phyloP scores from a whole-genome alignment of 2,113 vertebrate species.

The Varanus komodoensis region DNA sequence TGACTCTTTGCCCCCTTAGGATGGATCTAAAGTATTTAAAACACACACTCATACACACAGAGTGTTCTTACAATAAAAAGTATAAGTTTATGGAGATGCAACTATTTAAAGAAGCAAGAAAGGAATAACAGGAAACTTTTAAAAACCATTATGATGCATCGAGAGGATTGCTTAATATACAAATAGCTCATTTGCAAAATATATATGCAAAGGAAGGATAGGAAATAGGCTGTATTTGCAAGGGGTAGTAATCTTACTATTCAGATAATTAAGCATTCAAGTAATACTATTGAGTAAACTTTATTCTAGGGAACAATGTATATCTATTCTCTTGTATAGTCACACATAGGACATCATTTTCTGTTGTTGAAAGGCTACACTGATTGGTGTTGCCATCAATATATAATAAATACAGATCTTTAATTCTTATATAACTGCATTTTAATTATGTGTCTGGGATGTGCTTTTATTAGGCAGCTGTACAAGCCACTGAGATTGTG shows the following conservation, averaged over 20 bases:
- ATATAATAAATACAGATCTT: constrained; percentile 21
- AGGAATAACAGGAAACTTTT: not conserved
- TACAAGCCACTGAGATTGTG: constrained; percentile 44
- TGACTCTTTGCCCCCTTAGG: not conserved
- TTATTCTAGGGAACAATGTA: constrained; percentile 10
- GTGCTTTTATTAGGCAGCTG: constrained; percentile 47
- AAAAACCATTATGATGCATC: not conserved
- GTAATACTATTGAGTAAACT: not conserved
- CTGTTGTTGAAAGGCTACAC: constrained; percentile 26
- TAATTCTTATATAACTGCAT: constrained; percentile 59
- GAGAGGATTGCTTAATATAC: rapidly evolving
- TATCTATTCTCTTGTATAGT: constrained; percentile 8
- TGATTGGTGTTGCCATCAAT: constrained; percentile 37
- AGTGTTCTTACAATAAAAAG: not conserved
- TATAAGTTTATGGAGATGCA: not conserved
- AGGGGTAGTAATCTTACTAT: not conserved
- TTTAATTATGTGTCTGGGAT: constrained; percentile 47
- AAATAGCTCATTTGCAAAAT: not conserved
- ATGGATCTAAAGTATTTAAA: not conserved
- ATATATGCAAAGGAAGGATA: not conserved
- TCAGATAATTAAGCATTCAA: not conserved
- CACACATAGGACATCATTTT: constrained; percentile 8
- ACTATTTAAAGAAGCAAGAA: not conserved
- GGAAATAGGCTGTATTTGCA: rapidly evolving
- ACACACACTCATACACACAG: too few species aligned